phyloP scores from a whole-genome alignment of 37 sponge, comb jelly and placozoan species.

The Dysidea cf. avara region DNA sequence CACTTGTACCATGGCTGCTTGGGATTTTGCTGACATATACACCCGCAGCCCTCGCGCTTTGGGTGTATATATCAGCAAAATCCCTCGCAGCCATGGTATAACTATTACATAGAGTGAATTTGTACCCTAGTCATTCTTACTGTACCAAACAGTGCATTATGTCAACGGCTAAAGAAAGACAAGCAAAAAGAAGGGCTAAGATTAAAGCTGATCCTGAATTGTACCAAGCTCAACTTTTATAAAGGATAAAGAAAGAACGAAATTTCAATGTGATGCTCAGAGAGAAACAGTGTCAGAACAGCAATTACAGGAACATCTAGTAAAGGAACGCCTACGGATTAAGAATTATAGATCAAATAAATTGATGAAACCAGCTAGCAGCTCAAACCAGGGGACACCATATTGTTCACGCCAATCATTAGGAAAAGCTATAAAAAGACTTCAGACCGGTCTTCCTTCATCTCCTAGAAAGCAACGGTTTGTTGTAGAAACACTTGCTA shows the following conservation, averaged over 20 bases:
- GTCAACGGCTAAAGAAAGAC: too few species aligned
- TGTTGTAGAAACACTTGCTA: slow-evolving; percentile 2
- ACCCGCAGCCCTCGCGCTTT: too few species aligned
- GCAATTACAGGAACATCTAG: slow-evolving; percentile 23
- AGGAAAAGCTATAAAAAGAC: slow-evolving; percentile 1
- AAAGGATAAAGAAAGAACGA: slow-evolving; percentile 9
- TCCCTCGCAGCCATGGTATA: too few species aligned
- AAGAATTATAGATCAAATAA: slow-evolving; percentile 14
- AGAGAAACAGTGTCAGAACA: slow-evolving; percentile 17
- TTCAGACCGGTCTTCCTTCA: not conserved
- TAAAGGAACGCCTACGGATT: slow-evolving; percentile 16
- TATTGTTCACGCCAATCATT: not conserved
- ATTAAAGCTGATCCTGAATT: slow-evolving; percentile 21
- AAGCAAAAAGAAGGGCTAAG: slow-evolving; percentile 19
- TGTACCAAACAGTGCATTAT: too few species aligned
- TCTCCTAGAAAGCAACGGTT: slow-evolving; percentile 1
- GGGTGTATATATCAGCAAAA: too few species aligned
- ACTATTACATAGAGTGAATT: too few species aligned
- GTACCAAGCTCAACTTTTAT: slow-evolving; percentile 15
- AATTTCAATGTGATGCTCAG: slow-evolving; percentile 18
- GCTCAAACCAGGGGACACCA: slow-evolving; percentile 15
- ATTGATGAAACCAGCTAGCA: slow-evolving; percentile 11
- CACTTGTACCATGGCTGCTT: too few species aligned
- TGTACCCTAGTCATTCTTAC: too few species aligned
- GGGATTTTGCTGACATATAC: too few species aligned